These are phyloP conservation scores for Gallinago stenura DNA, from an alignment of 2,797 vertebrate genomes.

Conservation along the genomic window DNA sequence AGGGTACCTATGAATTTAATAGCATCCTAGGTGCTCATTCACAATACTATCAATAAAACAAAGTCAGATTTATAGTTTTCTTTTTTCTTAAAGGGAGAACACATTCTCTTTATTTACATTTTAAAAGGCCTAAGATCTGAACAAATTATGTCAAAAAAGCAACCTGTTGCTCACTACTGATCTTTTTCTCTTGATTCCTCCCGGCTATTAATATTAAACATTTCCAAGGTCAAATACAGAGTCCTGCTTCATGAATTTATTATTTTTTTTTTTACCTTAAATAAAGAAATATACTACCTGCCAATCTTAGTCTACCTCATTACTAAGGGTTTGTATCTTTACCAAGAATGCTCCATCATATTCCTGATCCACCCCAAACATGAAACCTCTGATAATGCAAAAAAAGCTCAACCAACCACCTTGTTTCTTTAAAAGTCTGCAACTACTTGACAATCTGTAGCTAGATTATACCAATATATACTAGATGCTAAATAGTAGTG, in stretches of 20 bases:
- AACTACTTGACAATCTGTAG: not conserved
- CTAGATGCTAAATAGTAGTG: not conserved
- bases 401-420: not conserved
- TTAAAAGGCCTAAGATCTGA: not conserved
- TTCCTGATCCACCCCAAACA: not conserved
- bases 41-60: not conserved
- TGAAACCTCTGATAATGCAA: not conserved
- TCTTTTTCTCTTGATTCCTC: not conserved
- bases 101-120: not conserved
- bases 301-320: not conserved
- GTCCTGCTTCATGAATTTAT: not conserved
- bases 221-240: not conserved
- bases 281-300: not conserved
- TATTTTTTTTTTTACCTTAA: not conserved
- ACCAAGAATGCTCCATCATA: not conserved
- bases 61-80: not conserved
- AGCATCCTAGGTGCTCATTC: not conserved
- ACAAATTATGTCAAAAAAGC: not conserved
- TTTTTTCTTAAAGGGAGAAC: not conserved
- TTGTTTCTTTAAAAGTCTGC: not conserved
- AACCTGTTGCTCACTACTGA: not conserved
- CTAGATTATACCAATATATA: not conserved
- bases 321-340: not conserved
- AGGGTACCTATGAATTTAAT: slow-evolving; percentile 26
- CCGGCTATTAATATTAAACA: not conserved